Evolutionary conservation across 2,888 invertebrate species (phyloP).

Genomic region (Pristionchus fissidentatus): DNA sequence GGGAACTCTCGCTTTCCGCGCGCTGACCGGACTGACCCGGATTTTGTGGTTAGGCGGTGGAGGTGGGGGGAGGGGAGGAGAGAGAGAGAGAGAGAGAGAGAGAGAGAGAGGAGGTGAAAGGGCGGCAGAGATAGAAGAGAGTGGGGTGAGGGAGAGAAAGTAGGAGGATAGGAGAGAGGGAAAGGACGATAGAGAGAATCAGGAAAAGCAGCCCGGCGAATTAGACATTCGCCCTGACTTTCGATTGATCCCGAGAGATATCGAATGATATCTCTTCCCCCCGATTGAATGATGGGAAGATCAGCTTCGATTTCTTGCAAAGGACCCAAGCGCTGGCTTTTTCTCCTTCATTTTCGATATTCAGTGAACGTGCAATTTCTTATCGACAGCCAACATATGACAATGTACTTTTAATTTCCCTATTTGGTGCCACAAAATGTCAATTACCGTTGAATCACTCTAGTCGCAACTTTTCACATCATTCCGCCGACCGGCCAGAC

Average conservation of each 20-base stretch:
- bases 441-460: too few relatives aligned
- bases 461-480: too few relatives aligned
- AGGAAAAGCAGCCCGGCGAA: neutral
- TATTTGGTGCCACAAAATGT: neutral
- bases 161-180: neutral
- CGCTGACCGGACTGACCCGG: constrained; percentile 40
- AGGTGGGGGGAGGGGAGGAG: neutral
- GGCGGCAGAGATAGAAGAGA: too few relatives aligned
- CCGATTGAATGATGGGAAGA: neutral
- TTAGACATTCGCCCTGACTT: neutral
- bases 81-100: constrained; percentile 41
- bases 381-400: neutral
- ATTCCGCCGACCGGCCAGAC: too few relatives aligned
- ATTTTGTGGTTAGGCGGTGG: neutral
- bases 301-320: constrained; percentile 18
- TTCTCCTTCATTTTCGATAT: neutral
- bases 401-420: neutral
- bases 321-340: too few relatives aligned
- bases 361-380: neutral
- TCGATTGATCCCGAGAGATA: neutral
- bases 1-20: constrained; percentile 12
- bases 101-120: constrained; percentile 33
- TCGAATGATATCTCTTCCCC: neutral
- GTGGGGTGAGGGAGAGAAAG: constrained; percentile 8
- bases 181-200: neutral